Percentiles rank a stretch among this genome's conserved stretches.
Evolutionary conservation across 2,888 invertebrate species (phyloP).

Genomic region (Gasteruption jaculator): DNA sequence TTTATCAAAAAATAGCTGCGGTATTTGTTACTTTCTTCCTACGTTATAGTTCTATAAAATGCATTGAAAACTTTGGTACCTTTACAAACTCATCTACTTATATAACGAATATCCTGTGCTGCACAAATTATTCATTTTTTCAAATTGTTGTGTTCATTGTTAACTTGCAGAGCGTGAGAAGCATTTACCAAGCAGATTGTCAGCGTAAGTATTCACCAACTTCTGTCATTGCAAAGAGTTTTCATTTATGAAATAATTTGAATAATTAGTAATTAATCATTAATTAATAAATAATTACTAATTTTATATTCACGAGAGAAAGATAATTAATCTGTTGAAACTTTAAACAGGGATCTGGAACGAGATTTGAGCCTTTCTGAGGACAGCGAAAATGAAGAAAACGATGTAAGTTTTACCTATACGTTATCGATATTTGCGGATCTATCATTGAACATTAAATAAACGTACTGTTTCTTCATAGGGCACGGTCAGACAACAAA

Average conservation of each 20-base stretch:
- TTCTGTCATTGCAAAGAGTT: background rate
- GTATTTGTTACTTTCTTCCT: background rate
- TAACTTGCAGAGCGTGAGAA: constrained; percentile 57
- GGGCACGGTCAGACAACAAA: too few relatives aligned
- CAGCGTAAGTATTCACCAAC: constrained; percentile 53
- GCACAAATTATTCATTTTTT: constrained; percentile 14
- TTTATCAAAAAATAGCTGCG: too few relatives aligned
- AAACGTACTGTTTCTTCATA: too few relatives aligned
- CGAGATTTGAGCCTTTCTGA: constrained; percentile 73
- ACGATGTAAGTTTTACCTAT: constrained; percentile 43
- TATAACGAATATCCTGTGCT: background rate
- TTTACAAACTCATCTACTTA: background rate
- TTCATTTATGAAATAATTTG: constrained; percentile 1
- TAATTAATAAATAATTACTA: background rate
- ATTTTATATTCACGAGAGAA: background rate
- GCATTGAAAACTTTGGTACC: background rate
- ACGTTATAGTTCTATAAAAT: background rate
- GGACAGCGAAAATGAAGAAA: constrained; percentile 71
- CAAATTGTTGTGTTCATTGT: constrained; percentile 48
- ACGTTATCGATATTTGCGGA: too few relatives aligned
- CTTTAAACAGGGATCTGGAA: constrained; percentile 55
- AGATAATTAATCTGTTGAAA: constrained; percentile 16
- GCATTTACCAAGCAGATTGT: constrained; percentile 49
- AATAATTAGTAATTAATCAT: background rate
- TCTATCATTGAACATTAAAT: too few relatives aligned